Evolutionary conservation across 2,113 vertebrate species (phyloP).

Genomic region (Calidris pygmaea): DNA sequence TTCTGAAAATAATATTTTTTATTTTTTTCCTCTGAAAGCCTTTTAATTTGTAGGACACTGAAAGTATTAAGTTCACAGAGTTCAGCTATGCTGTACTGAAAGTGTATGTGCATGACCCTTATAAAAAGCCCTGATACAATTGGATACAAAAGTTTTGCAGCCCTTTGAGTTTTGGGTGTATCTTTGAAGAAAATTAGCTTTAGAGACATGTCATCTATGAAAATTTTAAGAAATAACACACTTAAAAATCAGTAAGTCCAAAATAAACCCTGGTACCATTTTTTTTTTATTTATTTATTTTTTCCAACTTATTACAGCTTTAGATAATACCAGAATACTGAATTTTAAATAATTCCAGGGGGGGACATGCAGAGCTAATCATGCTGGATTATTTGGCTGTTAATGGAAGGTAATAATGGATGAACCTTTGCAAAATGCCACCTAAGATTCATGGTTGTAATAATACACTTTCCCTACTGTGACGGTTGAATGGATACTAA

Average conservation of each 20-base stretch:
- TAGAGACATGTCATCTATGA: not conserved
- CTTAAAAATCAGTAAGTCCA: not conserved
- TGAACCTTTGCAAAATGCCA: not conserved
- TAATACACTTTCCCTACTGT: not conserved
- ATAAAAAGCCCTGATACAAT: not conserved
- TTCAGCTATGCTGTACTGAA: not conserved
- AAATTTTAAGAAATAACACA: not conserved
- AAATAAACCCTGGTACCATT: not conserved
- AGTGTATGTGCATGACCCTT: not conserved
- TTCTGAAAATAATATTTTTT: not conserved
- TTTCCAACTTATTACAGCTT: not conserved
- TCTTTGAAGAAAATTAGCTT: not conserved
- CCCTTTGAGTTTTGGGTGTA: not conserved
- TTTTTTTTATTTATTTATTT: not conserved
- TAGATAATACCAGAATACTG: not conserved
- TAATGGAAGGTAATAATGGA: slow-evolving; percentile 23
- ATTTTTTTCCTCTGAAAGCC: not conserved
- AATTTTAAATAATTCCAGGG: not conserved
- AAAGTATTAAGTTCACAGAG: not conserved
- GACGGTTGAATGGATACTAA: not conserved
- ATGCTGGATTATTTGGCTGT: not conserved
- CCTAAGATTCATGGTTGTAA: not conserved
- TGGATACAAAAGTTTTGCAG: not conserved
- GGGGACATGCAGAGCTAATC: not conserved
- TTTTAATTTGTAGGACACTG: not conserved